phyloP scores from a whole-genome alignment of 1,140 invertebrate genomes.

The Hylaeus volcanicus region DNA sequence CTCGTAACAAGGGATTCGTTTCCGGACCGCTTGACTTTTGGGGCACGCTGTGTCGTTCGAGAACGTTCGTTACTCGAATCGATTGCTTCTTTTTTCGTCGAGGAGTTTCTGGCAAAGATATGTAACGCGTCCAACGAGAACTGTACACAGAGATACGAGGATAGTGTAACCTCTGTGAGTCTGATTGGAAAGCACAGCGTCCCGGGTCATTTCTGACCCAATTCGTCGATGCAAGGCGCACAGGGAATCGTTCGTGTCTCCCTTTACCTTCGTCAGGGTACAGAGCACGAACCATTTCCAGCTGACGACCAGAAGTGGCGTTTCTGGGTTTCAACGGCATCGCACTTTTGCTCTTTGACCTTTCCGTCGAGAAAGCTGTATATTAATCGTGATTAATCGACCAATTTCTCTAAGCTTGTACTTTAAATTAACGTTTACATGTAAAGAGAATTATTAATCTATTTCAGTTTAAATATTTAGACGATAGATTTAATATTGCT shows the following conservation, averaged over 20 bases:
- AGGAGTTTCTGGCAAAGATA: background rate
- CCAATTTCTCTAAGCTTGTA: constrained; percentile 71
- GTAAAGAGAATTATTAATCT: constrained; percentile 31
- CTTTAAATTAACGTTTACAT: constrained; percentile 67
- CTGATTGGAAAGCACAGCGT: background rate
- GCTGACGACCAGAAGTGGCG: background rate
- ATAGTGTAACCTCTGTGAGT: background rate
- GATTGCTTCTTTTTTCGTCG: background rate
- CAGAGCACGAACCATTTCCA: background rate
- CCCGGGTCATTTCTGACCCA: background rate
- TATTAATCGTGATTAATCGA: constrained; percentile 60
- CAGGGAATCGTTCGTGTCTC: constrained; percentile 2
- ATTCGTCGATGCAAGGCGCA: background rate
- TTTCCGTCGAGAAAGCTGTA: constrained; percentile 27
- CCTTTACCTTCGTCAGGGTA: background rate
- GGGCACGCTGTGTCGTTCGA: background rate
- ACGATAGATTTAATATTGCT: constrained; percentile 60
- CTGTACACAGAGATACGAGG: background rate
- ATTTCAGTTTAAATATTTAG: constrained; percentile 57
- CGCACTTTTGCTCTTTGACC: constrained; percentile 25
- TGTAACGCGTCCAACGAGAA: background rate
- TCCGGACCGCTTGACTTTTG: background rate
- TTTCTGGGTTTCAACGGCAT: background rate
- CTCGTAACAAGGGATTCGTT: background rate
- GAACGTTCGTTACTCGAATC: background rate